Conservation (phyloP, 2,888 invertebrate species). For the Dryomyza anilis region DNA sequence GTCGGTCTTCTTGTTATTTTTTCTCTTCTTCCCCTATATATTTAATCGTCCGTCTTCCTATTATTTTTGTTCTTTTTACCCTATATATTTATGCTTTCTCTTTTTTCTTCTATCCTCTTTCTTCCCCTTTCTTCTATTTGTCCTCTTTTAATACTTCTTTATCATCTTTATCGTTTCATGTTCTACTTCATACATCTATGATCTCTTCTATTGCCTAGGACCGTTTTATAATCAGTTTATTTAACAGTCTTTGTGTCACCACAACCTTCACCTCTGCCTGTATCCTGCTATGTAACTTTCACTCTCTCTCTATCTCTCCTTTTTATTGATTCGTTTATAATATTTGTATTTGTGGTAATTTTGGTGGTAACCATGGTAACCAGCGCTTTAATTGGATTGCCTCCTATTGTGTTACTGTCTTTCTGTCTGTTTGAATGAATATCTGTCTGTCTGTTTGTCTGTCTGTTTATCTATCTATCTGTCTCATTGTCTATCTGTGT, state of each 20-base stretch:
- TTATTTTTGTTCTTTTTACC: background rate
- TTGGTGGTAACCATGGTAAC: conserved; percentile 1
- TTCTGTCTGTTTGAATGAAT: background rate
- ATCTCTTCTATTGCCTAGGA: no score
- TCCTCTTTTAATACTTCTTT: background rate
- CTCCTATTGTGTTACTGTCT: background rate
- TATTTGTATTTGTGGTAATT: background rate
- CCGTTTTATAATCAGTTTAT: background rate
- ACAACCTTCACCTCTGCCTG: background rate
- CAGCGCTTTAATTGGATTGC: background rate
- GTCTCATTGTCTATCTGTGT: background rate
- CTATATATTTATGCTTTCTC: background rate
- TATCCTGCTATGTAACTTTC: background rate
- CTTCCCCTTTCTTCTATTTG: background rate
- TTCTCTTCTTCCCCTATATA: background rate
- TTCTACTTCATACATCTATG: background rate
- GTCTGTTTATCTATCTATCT: background rate
- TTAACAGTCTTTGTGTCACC: background rate
- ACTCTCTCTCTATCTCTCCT: background rate
- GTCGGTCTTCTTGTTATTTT: background rate
- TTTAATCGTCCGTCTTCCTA: background rate
- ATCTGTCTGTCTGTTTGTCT: background rate
- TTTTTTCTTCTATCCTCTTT: background rate
- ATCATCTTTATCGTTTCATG: background rate
- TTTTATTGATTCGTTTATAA: background rate